Evolutionary conservation across 2,888 invertebrate genomes (phyloP).

Genomic region (Netelia inedita): DNA sequence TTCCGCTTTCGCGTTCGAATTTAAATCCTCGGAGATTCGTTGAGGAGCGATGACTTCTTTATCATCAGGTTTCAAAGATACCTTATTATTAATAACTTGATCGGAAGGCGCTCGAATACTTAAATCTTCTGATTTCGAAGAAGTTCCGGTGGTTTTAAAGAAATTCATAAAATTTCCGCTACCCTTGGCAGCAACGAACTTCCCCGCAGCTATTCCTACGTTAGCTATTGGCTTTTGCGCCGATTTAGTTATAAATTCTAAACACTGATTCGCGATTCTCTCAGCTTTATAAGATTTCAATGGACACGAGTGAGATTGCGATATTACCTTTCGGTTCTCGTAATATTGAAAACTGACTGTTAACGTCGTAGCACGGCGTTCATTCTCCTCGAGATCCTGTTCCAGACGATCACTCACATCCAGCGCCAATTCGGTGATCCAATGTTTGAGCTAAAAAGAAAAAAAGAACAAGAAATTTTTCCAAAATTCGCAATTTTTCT

Average conservation of each 20-base stretch:
- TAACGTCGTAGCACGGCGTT: conserved; percentile 92
- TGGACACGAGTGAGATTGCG: conserved; percentile 88
- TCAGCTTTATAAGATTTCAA: conserved; percentile 89
- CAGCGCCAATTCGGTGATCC: conserved; percentile 92
- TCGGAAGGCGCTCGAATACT: conserved; percentile 41
- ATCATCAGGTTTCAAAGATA: not conserved
- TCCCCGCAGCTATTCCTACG: conserved; percentile 86
- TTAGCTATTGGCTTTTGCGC: conserved; percentile 85
- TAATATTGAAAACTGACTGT: conserved; percentile 89
- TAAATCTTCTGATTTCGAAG: conserved; percentile 71
- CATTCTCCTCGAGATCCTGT: conserved; percentile 93
- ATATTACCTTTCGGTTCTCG: conserved; percentile 70
- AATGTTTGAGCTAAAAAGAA: conserved; percentile 87
- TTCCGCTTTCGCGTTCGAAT: not conserved
- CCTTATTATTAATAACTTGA: not conserved
- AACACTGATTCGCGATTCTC: conserved; percentile 88
- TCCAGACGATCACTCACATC: conserved; percentile 94
- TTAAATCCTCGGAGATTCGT: not conserved
- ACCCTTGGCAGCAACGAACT: conserved; percentile 81
- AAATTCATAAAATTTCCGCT: conserved; percentile 80
- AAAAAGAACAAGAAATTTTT: conserved; percentile 38
- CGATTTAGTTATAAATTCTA: conserved; percentile 89
- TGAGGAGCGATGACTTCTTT: not conserved
- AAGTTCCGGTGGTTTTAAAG: conserved; percentile 75
- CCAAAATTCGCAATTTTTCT: not conserved